Evolutionary conservation across 2,797 vertebrate genomes (phyloP).

Genomic region (Oryzias dopingdopingensis): DNA sequence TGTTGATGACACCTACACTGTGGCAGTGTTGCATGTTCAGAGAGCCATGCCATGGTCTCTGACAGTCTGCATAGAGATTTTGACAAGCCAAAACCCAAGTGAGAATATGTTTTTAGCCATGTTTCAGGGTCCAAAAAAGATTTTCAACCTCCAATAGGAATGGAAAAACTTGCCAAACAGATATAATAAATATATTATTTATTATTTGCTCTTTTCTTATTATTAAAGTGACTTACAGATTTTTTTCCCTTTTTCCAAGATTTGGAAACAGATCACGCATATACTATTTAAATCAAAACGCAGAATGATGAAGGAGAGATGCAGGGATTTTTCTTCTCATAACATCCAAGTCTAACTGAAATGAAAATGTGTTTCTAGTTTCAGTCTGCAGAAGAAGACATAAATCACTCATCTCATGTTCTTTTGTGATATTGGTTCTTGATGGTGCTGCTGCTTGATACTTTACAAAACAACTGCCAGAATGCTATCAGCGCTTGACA

Average conservation of each 20-base stretch:
- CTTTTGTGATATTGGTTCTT: neutral
- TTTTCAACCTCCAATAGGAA: constrained; percentile 9
- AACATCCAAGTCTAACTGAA: neutral
- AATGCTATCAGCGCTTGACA: neutral
- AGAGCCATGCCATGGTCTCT: constrained; percentile 61
- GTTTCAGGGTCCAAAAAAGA: constrained; percentile 14
- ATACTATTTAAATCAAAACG: neutral
- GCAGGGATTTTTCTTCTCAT: neutral
- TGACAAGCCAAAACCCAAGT: constrained; percentile 58
- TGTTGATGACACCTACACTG: constrained; percentile 72
- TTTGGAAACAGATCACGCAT: neutral
- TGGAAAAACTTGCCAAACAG: neutral
- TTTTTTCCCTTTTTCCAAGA: neutral
- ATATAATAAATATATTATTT: neutral
- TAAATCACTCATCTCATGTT: constrained; percentile 3
- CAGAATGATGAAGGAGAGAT: neutral
- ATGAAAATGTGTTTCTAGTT: neutral
- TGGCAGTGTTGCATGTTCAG: constrained; percentile 60
- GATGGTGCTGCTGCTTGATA: neutral
- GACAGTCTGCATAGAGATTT: constrained; percentile 63
- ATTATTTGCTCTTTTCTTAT: too few relatives aligned
- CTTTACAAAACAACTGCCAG: neutral
- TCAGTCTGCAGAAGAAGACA: neutral
- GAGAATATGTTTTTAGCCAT: constrained; percentile 34
- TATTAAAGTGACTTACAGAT: neutral